phyloP scores from a whole-genome alignment of 1,140 invertebrate species.

The Zelostemma sp. region DNA sequence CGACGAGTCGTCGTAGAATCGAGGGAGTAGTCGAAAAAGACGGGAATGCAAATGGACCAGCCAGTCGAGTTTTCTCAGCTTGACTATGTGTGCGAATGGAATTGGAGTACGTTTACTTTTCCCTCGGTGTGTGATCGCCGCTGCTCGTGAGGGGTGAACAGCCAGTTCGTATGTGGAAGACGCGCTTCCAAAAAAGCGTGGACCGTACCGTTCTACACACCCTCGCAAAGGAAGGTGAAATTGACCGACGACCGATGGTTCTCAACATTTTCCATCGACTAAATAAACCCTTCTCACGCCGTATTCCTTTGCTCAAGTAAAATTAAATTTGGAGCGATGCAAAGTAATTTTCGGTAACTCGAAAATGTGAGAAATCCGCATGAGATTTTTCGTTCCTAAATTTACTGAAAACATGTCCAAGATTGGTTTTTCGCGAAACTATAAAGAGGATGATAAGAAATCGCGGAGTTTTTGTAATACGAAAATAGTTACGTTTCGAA shows the following conservation, averaged over 20 bases:
- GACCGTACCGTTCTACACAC: conserved; percentile 43
- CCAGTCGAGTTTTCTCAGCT: conserved; percentile 52
- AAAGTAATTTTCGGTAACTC: no score
- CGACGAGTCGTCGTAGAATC: neutral
- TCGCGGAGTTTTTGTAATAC: no score
- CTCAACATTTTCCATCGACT: conserved; percentile 38
- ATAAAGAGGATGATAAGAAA: no score
- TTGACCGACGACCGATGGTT: conserved; percentile 63
- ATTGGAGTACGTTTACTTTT: conserved; percentile 8
- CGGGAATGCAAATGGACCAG: conserved; percentile 55
- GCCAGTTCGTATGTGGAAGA: conserved; percentile 38
- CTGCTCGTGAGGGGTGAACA: neutral
- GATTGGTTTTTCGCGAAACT: no score
- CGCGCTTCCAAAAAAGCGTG: conserved; percentile 44
- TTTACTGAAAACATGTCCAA: no score
- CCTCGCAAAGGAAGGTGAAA: conserved; percentile 60
- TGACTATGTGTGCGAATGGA: conserved; percentile 17
- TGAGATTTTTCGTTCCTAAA: no score
- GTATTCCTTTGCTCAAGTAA: no score
- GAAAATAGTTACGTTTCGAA: no score
- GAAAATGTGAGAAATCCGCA: no score
- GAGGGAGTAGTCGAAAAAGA: conserved; percentile 45
- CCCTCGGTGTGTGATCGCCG: conserved; percentile 8
- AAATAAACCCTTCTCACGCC: neutral
- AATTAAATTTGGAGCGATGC: neutral